phyloP scores from a whole-genome alignment of 2,113 vertebrate species.

The Danionella cerebrum region DNA sequence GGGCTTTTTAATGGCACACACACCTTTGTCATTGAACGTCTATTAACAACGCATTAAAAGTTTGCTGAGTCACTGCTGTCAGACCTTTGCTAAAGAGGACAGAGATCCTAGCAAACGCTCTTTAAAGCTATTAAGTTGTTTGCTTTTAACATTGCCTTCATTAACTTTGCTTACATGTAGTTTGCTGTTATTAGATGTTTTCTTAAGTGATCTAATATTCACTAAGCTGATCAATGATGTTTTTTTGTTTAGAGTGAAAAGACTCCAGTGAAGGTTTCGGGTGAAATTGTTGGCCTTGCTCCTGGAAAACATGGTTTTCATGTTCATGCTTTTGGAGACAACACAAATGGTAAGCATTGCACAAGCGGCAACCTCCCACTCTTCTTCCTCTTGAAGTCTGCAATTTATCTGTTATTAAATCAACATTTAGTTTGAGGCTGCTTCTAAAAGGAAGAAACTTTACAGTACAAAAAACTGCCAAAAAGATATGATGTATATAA shows the following conservation, averaged over 20 bases:
- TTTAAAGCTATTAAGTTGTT: not conserved
- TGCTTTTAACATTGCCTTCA: too few species aligned
- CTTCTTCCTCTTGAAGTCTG: too few species aligned
- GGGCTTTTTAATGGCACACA: too few species aligned
- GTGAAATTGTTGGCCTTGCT: constrained; percentile 58
- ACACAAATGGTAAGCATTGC: constrained; percentile 63
- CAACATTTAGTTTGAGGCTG: too few species aligned
- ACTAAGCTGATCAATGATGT: not conserved
- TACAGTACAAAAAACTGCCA: too few species aligned
- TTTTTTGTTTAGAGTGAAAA: constrained; percentile 31
- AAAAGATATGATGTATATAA: too few species aligned
- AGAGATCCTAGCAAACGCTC: not conserved
- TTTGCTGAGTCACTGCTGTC: constrained; percentile 54
- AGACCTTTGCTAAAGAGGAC: not conserved
- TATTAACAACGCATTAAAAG: too few species aligned
- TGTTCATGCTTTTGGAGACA: constrained; percentile 70
- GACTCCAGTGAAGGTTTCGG: constrained; percentile 54
- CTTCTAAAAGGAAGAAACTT: too few species aligned
- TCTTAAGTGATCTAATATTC: not conserved
- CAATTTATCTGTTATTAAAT: not conserved
- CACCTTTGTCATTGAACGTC: too few species aligned
- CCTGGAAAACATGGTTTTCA: constrained; percentile 70
- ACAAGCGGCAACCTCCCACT: not conserved
- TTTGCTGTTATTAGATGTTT: not conserved
- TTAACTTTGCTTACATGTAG: too few species aligned